Evolutionary conservation across 2,797 vertebrate species (phyloP).

Genomic region (Pangasius mekongensis): DNA sequence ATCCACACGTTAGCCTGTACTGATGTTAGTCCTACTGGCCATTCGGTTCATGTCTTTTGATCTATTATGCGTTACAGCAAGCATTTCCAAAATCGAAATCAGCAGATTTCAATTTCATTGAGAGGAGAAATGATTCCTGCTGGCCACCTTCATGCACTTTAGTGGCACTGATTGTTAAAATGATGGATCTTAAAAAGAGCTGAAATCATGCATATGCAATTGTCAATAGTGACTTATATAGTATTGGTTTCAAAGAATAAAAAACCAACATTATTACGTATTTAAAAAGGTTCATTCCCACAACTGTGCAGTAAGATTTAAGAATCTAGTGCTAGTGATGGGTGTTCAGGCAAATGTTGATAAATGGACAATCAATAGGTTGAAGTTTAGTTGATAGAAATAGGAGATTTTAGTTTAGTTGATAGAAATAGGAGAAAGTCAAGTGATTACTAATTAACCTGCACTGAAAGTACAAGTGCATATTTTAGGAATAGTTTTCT

Average conservation of each 20-base stretch:
- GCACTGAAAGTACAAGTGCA: background rate
- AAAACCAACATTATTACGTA: background rate
- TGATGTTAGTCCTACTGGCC: background rate
- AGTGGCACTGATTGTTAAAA: conserved; percentile 14
- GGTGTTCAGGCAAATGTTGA: background rate
- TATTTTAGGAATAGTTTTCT: background rate
- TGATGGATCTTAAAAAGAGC: background rate
- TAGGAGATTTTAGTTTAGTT: no score
- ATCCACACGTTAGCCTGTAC: background rate
- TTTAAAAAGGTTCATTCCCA: conserved; percentile 7
- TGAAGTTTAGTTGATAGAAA: background rate
- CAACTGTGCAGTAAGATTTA: conserved; percentile 18
- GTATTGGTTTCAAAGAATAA: background rate
- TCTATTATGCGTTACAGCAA: conserved; percentile 10
- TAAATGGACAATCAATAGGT: background rate
- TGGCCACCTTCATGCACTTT: conserved; percentile 43
- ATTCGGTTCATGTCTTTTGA: conserved; percentile 5
- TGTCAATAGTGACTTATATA: background rate
- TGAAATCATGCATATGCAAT: conserved; percentile 24
- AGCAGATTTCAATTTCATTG: conserved; percentile 34
- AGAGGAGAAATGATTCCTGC: conserved; percentile 22
- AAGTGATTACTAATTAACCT: background rate
- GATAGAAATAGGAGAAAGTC: background rate
- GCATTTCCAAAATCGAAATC: conserved; percentile 39
- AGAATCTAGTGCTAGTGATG: background rate